These are phyloP conservation scores for Vultur gryphus DNA, from an alignment of 2,797 vertebrate genomes.

Conservation along the genomic window DNA sequence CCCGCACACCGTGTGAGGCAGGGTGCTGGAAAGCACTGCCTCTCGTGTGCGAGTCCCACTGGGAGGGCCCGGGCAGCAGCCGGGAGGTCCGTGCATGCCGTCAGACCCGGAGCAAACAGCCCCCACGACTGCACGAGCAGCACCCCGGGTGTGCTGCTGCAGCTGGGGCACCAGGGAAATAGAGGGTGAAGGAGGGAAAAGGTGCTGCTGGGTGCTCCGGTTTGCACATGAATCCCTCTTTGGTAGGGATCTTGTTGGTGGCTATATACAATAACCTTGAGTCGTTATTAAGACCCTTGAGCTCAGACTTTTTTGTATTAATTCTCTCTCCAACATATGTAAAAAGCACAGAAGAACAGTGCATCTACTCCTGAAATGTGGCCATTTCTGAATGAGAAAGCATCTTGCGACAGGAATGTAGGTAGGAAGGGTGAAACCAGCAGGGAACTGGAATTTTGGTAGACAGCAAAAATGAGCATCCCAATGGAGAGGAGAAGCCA, in stretches of 20 bases:
- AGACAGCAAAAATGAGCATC: not conserved
- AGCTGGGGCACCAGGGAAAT: not conserved
- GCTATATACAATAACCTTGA: rapidly evolving
- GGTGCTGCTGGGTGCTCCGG: not conserved
- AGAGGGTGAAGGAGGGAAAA: not conserved
- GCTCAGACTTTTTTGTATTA: not conserved
- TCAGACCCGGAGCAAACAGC: rapidly evolving
- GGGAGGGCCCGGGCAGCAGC: not conserved
- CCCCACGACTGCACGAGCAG: not conserved
- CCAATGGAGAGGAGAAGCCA: not conserved
- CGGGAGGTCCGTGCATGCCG: not conserved
- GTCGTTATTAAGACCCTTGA: not conserved
- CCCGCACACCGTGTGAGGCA: not conserved
- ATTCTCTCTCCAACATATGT: not conserved
- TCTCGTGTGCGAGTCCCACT: rapidly evolving
- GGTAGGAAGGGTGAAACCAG: not conserved
- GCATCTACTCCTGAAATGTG: rapidly evolving
- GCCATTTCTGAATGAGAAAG: rapidly evolving
- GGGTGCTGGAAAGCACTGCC: not conserved
- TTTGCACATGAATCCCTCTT: not conserved
- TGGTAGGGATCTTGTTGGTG: too few relatives aligned
- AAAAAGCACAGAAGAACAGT: not conserved
- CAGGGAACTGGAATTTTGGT: not conserved
- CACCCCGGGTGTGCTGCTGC: not conserved
- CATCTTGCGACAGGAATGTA: not conserved